Evolutionary conservation across 2,888 invertebrate species (phyloP), one percentile per base, ranked within the genome.

Genomic region (Hydroisotoma schaefferi): DNA sequence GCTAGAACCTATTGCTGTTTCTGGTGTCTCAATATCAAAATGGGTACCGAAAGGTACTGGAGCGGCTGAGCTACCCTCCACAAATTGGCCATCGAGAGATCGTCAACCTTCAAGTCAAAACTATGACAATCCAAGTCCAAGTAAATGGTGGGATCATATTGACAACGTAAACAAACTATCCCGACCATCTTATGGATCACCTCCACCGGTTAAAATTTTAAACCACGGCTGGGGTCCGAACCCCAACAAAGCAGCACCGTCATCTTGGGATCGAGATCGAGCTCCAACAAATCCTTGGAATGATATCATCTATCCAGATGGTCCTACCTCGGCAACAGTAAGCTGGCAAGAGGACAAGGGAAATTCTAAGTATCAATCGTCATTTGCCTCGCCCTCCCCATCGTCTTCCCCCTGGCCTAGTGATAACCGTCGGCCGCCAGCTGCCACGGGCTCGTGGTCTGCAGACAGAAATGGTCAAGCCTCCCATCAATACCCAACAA

Each of bases 31-130:
- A 2, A 72, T 72, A 23, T 69, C 70, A 1, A 72, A 72, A 59
- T 72, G 72, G 72, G 72, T 70, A 3, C 72, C 72, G 2, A 69
- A 72, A 55, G 70, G 70, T 29, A 72, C 70, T 18, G 52, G 52
- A n/a, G 48, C 57, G 23, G 55, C 61, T 6, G 69, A 72, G 8
- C 55, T 72, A 52, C 72, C 72, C 12, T 66, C 72, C 18, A 72
- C 72, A 26, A 68, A 55, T 29, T 69, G 69, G 64, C 63, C 61
- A 48, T 55, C 59, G 1, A 37, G 65, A 27, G 64, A 61, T 49
- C 58, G 18, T 33, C 15, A 37, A 23, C 22, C 51, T 28, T 23
- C 20, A 43, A 44, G 51, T 46, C 1, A 48, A 12, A 57, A 63
- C 55, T 15, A 64, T 56, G 67, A 68, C 53, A 48, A 43, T 37